A percentile compares a stretch with the other conserved stretches of the same genome.
Conservation (phyloP, 2,888 invertebrate genomes). For the Cabera pusaria region DNA sequence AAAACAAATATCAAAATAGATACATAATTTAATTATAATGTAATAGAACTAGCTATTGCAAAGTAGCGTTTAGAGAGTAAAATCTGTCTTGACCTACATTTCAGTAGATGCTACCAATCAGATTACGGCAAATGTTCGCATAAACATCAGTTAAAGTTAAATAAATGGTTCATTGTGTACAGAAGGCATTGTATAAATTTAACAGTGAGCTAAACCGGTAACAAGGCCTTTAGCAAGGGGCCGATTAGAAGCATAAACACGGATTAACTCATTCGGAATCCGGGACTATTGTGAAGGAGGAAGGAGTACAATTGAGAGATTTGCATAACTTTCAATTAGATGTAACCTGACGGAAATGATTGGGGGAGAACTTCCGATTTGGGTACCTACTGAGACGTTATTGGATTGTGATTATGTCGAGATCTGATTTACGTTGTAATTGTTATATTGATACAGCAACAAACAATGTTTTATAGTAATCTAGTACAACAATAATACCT, state of each 20-base stretch:
- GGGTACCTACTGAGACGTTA: constrained; percentile 41
- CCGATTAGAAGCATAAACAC: constrained; percentile 82
- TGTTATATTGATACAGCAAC: too few relatives aligned
- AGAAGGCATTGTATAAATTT: constrained; percentile 78
- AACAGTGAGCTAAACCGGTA: constrained; percentile 74
- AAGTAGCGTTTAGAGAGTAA: too few relatives aligned
- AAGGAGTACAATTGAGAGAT: constrained; percentile 81
- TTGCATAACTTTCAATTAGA: constrained; percentile 83
- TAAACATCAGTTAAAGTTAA: constrained; percentile 61
- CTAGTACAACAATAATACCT: too few relatives aligned
- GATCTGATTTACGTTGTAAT: constrained; percentile 1
- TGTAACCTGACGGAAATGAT: constrained; percentile 77
- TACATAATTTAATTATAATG: too few relatives aligned
- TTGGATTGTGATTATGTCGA: constrained; percentile 25
- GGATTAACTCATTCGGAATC: constrained; percentile 83
- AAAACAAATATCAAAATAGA: constrained; percentile 28
- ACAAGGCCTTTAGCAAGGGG: constrained; percentile 77
- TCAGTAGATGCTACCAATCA: constrained; percentile 38
- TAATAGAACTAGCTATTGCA: too few relatives aligned
- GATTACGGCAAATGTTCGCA: constrained; percentile 51
- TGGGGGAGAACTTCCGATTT: constrained; percentile 67
- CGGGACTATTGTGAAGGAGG: constrained; percentile 77
- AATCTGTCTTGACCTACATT: constrained; percentile 25
- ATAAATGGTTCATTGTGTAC: constrained; percentile 67
- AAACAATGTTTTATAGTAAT: too few relatives aligned